phyloP scores from a whole-genome alignment of 2,113 vertebrate species.

The Rhodinocichla rosea region DNA sequence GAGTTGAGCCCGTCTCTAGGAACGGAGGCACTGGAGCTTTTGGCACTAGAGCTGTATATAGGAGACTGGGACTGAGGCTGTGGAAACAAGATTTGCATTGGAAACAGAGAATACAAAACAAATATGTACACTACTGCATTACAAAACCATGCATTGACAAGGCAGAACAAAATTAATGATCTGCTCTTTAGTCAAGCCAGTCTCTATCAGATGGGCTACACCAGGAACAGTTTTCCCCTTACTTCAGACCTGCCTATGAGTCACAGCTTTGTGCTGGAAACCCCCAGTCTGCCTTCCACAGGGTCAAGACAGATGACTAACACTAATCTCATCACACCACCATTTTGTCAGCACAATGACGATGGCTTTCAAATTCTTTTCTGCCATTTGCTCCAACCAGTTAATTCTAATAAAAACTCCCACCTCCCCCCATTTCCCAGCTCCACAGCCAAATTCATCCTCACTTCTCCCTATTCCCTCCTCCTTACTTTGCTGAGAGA shows the following conservation, averaged over 20 bases:
- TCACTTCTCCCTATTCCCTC: not conserved
- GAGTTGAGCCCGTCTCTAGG: conserved; percentile 79
- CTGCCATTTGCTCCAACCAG: not conserved
- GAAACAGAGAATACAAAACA: not conserved
- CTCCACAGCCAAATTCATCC: not conserved
- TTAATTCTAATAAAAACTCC: not conserved
- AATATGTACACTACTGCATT: not conserved
- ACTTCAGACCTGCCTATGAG: not conserved
- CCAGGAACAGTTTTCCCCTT: not conserved
- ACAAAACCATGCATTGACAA: not conserved
- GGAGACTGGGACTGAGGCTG: conserved; percentile 73
- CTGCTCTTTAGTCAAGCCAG: not conserved
- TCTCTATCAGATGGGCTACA: not conserved
- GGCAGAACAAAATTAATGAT: not conserved
- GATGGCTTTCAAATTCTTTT: not conserved
- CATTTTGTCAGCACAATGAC: not conserved
- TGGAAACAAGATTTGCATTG: not conserved
- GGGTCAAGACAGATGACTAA: conserved; percentile 58
- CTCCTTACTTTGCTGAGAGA: not conserved
- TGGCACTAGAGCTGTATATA: conserved; percentile 74
- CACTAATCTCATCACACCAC: not conserved
- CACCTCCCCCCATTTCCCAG: not conserved
- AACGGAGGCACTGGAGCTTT: conserved; percentile 72
- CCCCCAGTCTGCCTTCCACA: not conserved
- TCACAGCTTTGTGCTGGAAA: conserved; percentile 17